These are phyloP conservation scores for Albula glossodonta DNA, from an alignment of 2,113 vertebrate genomes.

Conservation along the genomic window DNA sequence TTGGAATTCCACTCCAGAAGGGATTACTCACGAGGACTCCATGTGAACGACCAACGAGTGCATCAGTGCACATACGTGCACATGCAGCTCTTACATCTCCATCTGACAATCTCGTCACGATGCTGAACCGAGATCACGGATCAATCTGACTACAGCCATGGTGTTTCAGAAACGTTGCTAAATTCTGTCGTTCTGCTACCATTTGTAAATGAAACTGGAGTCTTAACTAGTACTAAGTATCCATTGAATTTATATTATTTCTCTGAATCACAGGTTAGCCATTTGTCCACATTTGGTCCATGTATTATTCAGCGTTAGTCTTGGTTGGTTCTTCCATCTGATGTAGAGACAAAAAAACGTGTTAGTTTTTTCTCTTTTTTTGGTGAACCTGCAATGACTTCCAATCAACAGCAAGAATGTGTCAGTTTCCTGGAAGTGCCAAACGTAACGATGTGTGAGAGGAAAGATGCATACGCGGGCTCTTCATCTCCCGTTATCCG, in stretches of 20 bases:
- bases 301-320: background rate
- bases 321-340: too few species aligned
- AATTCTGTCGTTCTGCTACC: background rate
- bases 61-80: background rate
- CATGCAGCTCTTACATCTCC: background rate
- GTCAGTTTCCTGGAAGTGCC: background rate
- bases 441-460: too few species aligned
- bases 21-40: background rate
- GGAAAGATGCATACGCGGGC: background rate
- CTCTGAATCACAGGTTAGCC: background rate
- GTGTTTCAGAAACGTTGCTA: background rate
- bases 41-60: background rate
- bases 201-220: background rate
- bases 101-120: too few species aligned
- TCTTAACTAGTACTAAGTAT: background rate
- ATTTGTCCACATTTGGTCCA: background rate
- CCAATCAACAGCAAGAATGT: background rate
- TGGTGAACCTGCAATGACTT: background rate
- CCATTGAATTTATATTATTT: background rate
- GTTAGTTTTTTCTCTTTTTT: too few species aligned
- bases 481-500: background rate
- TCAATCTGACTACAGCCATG: background rate
- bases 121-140: background rate
- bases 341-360: too few species aligned
- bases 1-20: background rate